phyloP scores from a whole-genome alignment of 2,888 invertebrate genomes.

The Harpalus rufipes region DNA sequence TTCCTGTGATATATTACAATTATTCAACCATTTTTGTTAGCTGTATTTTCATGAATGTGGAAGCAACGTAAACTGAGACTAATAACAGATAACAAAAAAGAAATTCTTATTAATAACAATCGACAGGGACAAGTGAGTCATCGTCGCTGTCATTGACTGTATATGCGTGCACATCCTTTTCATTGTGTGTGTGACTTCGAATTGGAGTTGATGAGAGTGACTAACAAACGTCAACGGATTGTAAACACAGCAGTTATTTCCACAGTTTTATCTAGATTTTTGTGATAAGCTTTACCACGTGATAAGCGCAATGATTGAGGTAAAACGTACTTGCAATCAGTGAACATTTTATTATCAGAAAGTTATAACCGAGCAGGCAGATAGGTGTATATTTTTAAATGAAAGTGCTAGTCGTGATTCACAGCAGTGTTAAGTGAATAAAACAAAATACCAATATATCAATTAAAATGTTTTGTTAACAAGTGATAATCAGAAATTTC shows the following conservation, averaged over 20 bases:
- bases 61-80: conserved; percentile 32
- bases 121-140: conserved; percentile 55
- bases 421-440: conserved; percentile 32
- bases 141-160: conserved; percentile 62
- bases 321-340: background rate
- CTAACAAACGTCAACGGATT: conserved; percentile 64
- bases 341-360: conserved; percentile 1
- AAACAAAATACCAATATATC: conserved; percentile 47
- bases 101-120: conserved; percentile 57
- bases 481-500: conserved; percentile 65
- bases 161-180: conserved; percentile 63
- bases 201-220: conserved; percentile 62
- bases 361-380: background rate
- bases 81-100: conserved; percentile 48
- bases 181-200: conserved; percentile 63
- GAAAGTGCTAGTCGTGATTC: conserved; percentile 39
- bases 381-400: conserved; percentile 29
- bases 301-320: conserved; percentile 32
- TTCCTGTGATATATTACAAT: conserved; percentile 45
- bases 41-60: conserved; percentile 55
- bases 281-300: conserved; percentile 53
- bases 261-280: conserved; percentile 62
- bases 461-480: conserved; percentile 65
- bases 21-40: conserved; percentile 20
- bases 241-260: conserved; percentile 59